Conservation (phyloP, 1,140 invertebrate species). For the Alviniconcha marisindica region DNA sequence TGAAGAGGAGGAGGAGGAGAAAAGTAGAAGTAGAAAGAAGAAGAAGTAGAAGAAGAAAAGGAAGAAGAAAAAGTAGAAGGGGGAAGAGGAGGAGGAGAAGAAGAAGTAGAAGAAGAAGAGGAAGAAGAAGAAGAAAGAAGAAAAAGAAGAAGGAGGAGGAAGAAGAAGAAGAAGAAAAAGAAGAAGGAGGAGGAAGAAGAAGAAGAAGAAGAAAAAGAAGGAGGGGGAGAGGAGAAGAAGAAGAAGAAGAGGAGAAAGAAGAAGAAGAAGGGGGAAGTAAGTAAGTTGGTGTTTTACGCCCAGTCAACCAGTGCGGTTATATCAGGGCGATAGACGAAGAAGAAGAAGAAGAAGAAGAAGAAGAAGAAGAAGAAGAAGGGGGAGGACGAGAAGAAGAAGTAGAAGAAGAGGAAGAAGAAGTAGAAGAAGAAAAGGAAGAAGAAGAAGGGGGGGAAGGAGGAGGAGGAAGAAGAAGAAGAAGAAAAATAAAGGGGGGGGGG, state of each 20-base stretch:
- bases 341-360: too few species aligned
- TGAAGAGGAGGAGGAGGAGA: slow-evolving; percentile 13
- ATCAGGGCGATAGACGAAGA: too few species aligned
- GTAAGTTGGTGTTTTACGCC: too few species aligned
- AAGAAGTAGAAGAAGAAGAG: neutral
- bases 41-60: slow-evolving; percentile 3
- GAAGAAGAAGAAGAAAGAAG: slow-evolving; percentile 13
- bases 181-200: too few species aligned
- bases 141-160: neutral
- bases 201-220: too few species aligned
- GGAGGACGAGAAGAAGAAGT: neutral
- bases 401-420: neutral
- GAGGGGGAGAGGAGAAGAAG: too few species aligned
- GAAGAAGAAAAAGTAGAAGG: neutral
- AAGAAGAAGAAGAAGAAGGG: neutral
- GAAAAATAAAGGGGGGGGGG: neutral
- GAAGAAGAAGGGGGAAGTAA: too few species aligned
- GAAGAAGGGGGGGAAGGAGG: neutral
- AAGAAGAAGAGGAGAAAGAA: too few species aligned
- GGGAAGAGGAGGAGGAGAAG: neutral
- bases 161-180: too few species aligned
- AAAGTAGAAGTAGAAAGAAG: slow-evolving; percentile 5
- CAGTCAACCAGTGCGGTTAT: too few species aligned
- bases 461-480: neutral
- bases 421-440: neutral